phyloP scores from a whole-genome alignment of 2,888 invertebrate genomes.

The Aricia artaxerxes region DNA sequence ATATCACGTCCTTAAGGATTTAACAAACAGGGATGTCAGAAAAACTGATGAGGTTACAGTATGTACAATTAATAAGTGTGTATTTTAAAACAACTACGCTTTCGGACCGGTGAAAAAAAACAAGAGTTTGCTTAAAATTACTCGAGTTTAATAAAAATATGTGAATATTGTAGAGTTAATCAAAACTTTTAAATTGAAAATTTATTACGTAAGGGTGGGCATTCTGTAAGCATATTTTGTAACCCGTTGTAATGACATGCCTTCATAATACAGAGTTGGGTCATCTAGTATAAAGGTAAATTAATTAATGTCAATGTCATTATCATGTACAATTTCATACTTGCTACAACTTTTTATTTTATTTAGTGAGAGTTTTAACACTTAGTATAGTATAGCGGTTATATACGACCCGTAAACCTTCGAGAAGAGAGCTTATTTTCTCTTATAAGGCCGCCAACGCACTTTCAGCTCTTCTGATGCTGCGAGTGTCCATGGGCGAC shows the following conservation, averaged over 20 bases:
- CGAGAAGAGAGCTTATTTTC: too few relatives aligned
- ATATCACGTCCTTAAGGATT: background rate
- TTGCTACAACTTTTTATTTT: background rate
- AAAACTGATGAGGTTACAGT: background rate
- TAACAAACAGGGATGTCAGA: background rate
- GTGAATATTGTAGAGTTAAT: conserved; percentile 4
- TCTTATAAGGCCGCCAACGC: too few relatives aligned
- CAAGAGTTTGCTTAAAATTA: background rate
- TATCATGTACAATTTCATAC: too few relatives aligned
- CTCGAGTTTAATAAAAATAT: background rate
- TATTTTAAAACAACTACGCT: background rate
- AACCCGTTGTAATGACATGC: background rate
- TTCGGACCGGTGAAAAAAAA: background rate
- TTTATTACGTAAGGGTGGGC: background rate
- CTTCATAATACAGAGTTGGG: background rate
- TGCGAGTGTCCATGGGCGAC: too few relatives aligned
- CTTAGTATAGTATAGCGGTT: too few relatives aligned
- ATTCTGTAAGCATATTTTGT: conserved; percentile 11
- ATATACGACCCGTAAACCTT: too few relatives aligned
- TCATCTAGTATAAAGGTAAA: background rate
- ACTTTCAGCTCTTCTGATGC: too few relatives aligned
- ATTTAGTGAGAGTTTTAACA: background rate
- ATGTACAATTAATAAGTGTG: too few relatives aligned
- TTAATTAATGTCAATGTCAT: too few relatives aligned
- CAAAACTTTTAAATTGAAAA: conserved; percentile 10